phyloP scores from a whole-genome alignment of 1,140 invertebrate species.

The Zophobas morio region DNA sequence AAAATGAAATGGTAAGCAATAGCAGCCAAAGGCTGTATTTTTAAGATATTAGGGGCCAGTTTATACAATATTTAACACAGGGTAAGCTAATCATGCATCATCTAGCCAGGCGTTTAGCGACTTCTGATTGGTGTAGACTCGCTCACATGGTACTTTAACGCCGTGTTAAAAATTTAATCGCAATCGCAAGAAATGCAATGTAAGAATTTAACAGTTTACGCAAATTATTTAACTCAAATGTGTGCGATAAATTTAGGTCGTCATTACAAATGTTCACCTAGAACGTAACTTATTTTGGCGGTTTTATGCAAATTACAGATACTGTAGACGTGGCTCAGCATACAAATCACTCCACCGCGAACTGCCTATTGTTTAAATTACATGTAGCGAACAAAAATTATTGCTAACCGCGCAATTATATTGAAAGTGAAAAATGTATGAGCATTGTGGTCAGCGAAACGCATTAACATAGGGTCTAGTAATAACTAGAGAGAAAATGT shows the following conservation, averaged over 20 bases:
- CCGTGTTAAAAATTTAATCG: too few relatives aligned
- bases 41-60: too few relatives aligned
- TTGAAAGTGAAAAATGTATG: neutral
- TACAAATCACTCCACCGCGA: conserved; percentile 36
- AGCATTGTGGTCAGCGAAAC: neutral
- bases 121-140: too few relatives aligned
- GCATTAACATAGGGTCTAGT: too few relatives aligned
- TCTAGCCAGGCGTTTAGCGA: too few relatives aligned
- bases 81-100: too few relatives aligned
- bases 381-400: conserved; percentile 44
- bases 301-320: conserved; percentile 31
- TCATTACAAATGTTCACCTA: conserved; percentile 17
- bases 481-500: too few relatives aligned
- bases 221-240: neutral
- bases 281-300: conserved; percentile 33
- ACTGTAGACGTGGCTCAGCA: conserved; percentile 17
- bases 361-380: conserved; percentile 41
- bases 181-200: too few relatives aligned
- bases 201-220: neutral
- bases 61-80: too few relatives aligned
- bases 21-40: too few relatives aligned
- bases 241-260: conserved; percentile 10
- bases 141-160: too few relatives aligned
- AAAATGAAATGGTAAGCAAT: too few relatives aligned
- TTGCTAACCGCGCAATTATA: conserved; percentile 6